phyloP scores from a whole-genome alignment of 2,888 invertebrate genomes.

The Barypeithes pellucidus region DNA sequence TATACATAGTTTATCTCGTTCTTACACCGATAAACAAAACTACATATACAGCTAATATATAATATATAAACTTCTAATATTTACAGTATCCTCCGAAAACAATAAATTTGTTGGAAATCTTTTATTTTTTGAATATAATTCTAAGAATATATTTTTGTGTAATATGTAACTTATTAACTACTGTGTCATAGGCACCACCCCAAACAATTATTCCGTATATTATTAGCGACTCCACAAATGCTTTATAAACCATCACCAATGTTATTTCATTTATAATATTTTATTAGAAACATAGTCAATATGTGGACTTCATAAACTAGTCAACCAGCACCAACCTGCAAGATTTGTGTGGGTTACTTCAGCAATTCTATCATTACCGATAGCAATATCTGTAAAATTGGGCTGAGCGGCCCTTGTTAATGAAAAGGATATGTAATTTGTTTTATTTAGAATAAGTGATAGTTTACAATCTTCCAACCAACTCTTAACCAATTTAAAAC shows the following conservation, averaged over 20 bases:
- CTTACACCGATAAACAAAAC: not conserved
- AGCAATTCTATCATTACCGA: not conserved
- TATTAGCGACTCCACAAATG: too few species aligned
- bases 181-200: not conserved
- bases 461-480: too few species aligned
- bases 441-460: not conserved
- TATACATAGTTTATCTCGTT: not conserved
- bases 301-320: not conserved
- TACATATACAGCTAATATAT: not conserved
- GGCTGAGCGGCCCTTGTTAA: not conserved
- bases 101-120: too few species aligned
- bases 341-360: not conserved
- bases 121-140: not conserved
- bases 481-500: not conserved
- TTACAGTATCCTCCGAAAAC: too few species aligned
- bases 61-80: too few species aligned
- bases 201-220: not conserved
- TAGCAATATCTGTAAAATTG: not conserved
- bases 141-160: not conserved
- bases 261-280: not conserved
- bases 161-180: not conserved
- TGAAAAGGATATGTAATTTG: not conserved
- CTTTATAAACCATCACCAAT: too few species aligned
- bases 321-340: not conserved
- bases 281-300: too few species aligned